phyloP scores from a whole-genome alignment of 2,797 vertebrate species.

The Rhinatrema bivittatum region DNA sequence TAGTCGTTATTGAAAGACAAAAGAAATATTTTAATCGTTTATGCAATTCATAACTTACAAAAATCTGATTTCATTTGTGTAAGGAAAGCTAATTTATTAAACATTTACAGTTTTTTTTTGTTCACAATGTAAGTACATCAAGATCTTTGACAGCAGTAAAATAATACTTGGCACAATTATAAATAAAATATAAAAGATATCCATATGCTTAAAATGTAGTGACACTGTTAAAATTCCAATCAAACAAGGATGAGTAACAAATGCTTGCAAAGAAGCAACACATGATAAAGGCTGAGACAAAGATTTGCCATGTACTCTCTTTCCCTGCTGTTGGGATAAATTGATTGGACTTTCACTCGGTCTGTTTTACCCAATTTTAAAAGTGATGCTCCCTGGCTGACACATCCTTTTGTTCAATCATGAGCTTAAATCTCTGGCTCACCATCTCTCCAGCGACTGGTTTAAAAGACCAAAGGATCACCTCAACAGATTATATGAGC shows the following conservation, averaged over 20 bases:
- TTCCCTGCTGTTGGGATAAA: no score
- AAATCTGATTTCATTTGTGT: constrained; percentile 67
- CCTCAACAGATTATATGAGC: no score
- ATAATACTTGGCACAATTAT: constrained; percentile 78
- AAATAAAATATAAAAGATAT: constrained; percentile 68
- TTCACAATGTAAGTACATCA: constrained; percentile 66
- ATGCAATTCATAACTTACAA: constrained; percentile 78
- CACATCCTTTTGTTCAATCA: no score
- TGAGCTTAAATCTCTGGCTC: no score
- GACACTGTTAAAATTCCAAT: constrained; percentile 42
- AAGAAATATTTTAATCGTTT: constrained; percentile 65
- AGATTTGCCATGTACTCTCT: no score
- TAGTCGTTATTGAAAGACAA: constrained; percentile 47
- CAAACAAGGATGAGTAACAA: constrained; percentile 29
- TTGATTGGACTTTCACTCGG: no score
- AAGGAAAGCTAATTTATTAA: constrained; percentile 73
- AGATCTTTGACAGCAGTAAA: constrained; percentile 65
- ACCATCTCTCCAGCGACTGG: no score
- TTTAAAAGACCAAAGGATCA: no score
- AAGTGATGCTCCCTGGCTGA: no score
- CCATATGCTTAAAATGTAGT: constrained; percentile 56
- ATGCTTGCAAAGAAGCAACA: constrained; percentile 50
- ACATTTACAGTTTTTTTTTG: constrained; percentile 63
- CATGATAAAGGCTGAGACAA: constrained; percentile 49
- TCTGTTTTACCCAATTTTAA: no score